A percentile compares a stretch with the other conserved stretches of the same genome.
Conservation (phyloP, 1,140 invertebrate genomes). For the Homalodisca vitripennis region DNA sequence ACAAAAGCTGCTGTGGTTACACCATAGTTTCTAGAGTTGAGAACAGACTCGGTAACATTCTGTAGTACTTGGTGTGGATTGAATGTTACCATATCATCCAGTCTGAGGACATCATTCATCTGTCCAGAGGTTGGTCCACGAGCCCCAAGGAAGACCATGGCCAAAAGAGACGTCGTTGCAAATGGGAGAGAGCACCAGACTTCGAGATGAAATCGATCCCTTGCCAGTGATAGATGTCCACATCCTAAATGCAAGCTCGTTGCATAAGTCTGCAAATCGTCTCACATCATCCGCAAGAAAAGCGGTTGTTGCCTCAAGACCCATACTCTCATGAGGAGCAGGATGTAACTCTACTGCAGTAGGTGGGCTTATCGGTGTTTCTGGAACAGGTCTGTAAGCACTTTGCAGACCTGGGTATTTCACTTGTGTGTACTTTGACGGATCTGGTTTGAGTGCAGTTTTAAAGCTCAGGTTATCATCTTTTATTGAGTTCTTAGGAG, state of each 20-base stretch:
- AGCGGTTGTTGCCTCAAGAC: constrained; percentile 69
- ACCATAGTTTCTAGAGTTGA: constrained; percentile 59
- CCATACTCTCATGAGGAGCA: constrained; percentile 62
- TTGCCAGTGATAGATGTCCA: constrained; percentile 68
- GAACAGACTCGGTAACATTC: constrained; percentile 76
- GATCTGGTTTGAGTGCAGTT: constrained; percentile 8
- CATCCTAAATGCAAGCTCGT: constrained; percentile 78
- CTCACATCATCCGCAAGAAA: constrained; percentile 66
- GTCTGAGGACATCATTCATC: constrained; percentile 81
- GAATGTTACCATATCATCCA: constrained; percentile 85
- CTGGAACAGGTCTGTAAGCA: constrained; percentile 27
- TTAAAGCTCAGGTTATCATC: neutral
- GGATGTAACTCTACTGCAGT: constrained; percentile 53
- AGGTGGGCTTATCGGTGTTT: constrained; percentile 28
- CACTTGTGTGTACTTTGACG: constrained; percentile 4
- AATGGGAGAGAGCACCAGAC: constrained; percentile 83
- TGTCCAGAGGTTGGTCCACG: constrained; percentile 82
- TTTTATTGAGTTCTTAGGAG: neutral
- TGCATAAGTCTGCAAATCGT: constrained; percentile 73
- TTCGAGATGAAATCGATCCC: constrained; percentile 68
- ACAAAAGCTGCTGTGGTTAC: constrained; percentile 74
- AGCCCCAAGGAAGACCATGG: constrained; percentile 86
- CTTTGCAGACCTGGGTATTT: constrained; percentile 33
- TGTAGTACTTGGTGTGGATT: constrained; percentile 83
- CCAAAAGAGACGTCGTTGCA: constrained; percentile 76